These are phyloP conservation scores for Melinopterus prodromus DNA, from an alignment of 2,888 invertebrate species.

Conservation along the genomic window DNA sequence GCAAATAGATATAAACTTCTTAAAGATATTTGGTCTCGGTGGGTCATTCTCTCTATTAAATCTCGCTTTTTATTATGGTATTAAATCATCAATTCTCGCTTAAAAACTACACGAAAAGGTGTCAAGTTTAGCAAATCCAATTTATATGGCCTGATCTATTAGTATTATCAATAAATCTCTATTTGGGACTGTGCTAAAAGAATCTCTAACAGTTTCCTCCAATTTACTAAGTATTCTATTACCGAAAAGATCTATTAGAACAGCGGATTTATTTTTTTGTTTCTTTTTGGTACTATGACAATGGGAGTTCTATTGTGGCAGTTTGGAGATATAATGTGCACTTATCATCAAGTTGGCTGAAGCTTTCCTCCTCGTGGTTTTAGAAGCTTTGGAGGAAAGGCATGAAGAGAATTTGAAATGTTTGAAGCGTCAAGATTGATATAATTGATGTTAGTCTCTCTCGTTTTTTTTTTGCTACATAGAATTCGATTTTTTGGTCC, in stretches of 20 bases:
- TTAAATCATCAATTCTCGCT: not conserved
- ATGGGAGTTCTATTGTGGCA: constrained; percentile 14
- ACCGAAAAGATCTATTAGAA: constrained; percentile 9
- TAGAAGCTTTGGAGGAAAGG: constrained; percentile 8
- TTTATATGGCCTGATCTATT: constrained; percentile 10
- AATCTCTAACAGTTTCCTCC: constrained; percentile 14
- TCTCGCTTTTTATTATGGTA: constrained; percentile 20
- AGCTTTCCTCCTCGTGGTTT: constrained; percentile 5
- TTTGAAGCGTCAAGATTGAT: constrained; percentile 15
- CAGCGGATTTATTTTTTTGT: constrained; percentile 11
- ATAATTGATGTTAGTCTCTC: not conserved
- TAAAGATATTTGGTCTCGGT: constrained; percentile 60
- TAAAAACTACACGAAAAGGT: constrained; percentile 9
- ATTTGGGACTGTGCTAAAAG: constrained; percentile 12
- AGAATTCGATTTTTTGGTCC: constrained; percentile 45
- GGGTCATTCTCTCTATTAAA: constrained; percentile 44
- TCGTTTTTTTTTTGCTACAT: constrained; percentile 11
- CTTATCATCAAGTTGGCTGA: not conserved
- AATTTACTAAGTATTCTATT: not conserved
- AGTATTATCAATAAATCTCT: not conserved
- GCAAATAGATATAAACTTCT: constrained; percentile 50
- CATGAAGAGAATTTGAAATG: constrained; percentile 10
- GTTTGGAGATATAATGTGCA: constrained; percentile 9
- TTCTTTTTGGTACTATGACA: constrained; percentile 7
- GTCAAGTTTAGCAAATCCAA: constrained; percentile 11